Evolutionary conservation across 2,888 invertebrate genomes (phyloP), one percentile per base, ranked within the genome.

Genomic region (Stenodema calcarata): DNA sequence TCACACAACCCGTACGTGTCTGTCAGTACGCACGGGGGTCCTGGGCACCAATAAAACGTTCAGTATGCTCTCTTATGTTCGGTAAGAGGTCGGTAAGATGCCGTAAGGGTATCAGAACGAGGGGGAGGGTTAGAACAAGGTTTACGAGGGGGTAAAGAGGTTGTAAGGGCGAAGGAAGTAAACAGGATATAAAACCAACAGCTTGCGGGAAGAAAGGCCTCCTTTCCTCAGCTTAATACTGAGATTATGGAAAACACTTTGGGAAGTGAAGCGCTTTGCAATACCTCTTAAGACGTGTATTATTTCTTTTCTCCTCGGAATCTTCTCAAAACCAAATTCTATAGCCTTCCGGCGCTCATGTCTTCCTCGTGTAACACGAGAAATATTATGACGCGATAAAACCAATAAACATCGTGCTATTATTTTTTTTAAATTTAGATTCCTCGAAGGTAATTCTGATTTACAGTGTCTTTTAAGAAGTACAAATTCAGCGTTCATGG

Each of bases 171-270:
- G 83, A 84, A 82, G 83, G 78, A 73, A 73, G 87, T 87, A 87
- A 87, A 87, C 87, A 87, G 79, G 87, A 84, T 81, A 87, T 87
- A 87, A 87, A 87, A 87, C 87, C 83, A 87, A 84, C 87, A 87
- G 87, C 87, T 87, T 87, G 83, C 78, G 41, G 50, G 44, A 75
- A 23, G 78, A 44, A 35, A 44, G 84, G 23, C 70, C 75, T 75
- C 23, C 27, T 27, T 35, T 23, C 62, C 54, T 28, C 44, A 23
- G 44, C 87, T 87, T 87, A 87, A 87, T 84, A 87, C 84, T 75
- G 84, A 84, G 87, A 87, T 87, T 87, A 87, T 87, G 87, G 87
- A 87, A 87, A 87, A 87, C 84, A 73, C 73, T 84, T 84, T 70
- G 54, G 23, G 44, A 73, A 84, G 62, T 82, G 82, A 44, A 78